Conservation (phyloP, 1,140 invertebrate genomes). For the Antheraea pernyi region DNA sequence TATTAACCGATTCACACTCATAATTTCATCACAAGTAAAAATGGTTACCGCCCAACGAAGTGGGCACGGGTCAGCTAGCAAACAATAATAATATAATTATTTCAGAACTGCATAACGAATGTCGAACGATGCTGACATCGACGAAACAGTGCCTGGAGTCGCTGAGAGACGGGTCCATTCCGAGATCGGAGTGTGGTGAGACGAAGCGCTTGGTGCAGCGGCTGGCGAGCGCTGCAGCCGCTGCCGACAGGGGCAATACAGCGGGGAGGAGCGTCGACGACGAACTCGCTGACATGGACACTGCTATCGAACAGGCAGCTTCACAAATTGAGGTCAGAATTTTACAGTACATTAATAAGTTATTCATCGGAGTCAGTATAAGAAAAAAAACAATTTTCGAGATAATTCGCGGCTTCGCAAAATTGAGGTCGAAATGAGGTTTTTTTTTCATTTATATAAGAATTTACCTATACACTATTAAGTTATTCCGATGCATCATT, state of each 20-base stretch:
- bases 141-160: conserved; percentile 50
- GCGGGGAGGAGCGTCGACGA: conserved; percentile 92
- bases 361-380: too few relatives aligned
- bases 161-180: conserved; percentile 27
- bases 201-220: conserved; percentile 36
- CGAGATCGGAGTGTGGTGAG: conserved; percentile 50
- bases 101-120: conserved; percentile 55
- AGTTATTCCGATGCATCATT: too few relatives aligned
- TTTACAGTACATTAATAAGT: too few relatives aligned
- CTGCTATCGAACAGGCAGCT: conserved; percentile 92
- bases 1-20: too few relatives aligned
- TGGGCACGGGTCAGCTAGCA: too few relatives aligned
- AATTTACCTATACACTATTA: too few relatives aligned
- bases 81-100: neutral
- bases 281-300: conserved; percentile 94
- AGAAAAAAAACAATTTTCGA: too few relatives aligned
- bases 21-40: too few relatives aligned
- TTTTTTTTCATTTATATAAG: too few relatives aligned
- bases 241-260: conserved; percentile 88
- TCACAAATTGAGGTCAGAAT: conserved; percentile 86
- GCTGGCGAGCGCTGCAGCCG: conserved; percentile 80
- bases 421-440: too few relatives aligned
- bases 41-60: too few relatives aligned
- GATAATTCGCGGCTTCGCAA: too few relatives aligned
- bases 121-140: conserved; percentile 49